These are phyloP conservation scores for Irena cyanogastra DNA, from an alignment of 2,113 vertebrate species.

Conservation along the genomic window DNA sequence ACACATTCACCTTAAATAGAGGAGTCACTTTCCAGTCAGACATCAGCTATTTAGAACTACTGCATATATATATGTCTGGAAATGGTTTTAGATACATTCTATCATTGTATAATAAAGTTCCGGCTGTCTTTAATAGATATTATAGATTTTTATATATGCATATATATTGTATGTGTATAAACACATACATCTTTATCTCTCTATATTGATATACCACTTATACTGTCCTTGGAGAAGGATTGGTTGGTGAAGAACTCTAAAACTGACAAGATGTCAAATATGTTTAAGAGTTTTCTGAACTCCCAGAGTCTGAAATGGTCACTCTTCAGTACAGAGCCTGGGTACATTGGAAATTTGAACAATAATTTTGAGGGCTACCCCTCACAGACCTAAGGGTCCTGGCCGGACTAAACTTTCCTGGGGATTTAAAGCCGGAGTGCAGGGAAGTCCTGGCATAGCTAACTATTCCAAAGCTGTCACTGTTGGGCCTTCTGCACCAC, in stretches of 20 bases:
- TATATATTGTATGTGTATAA: not conserved
- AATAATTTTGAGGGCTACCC: not conserved
- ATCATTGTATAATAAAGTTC: not conserved
- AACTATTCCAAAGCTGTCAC: not conserved
- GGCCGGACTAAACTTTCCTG: not conserved
- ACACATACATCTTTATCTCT: too few relatives aligned
- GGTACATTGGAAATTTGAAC: not conserved
- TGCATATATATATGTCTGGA: slow-evolving; percentile 30
- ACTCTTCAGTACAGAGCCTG: not conserved
- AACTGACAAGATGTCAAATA: not conserved
- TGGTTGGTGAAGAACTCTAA: not conserved
- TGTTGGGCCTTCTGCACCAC: not conserved
- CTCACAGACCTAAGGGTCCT: not conserved
- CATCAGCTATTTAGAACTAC: slow-evolving; percentile 20
- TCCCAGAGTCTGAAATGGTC: not conserved
- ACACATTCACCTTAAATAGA: not conserved
- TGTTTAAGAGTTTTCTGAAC: not conserved
- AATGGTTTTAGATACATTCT: slow-evolving; percentile 19
- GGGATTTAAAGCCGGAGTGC: accelerated
- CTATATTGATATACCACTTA: not conserved
- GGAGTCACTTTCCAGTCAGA: slow-evolving; percentile 61
- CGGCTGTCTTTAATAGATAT: not conserved
- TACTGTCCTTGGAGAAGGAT: not conserved
- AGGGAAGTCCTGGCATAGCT: not conserved
- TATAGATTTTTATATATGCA: not conserved